These are phyloP conservation scores for Macrotus californicus DNA, from an alignment of 2,113 vertebrate genomes.

Conservation along the genomic window DNA sequence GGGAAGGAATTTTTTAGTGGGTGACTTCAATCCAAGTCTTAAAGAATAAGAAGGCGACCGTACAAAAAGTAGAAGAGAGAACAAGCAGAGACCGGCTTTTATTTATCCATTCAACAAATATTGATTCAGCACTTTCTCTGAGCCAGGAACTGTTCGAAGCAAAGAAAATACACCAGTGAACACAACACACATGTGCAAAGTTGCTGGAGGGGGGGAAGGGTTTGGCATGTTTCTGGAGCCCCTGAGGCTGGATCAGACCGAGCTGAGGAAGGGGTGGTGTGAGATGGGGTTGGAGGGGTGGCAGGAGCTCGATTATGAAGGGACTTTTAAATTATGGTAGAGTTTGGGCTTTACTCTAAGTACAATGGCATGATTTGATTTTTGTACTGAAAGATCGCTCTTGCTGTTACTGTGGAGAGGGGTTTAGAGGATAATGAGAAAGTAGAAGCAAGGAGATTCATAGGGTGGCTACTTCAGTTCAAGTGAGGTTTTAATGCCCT, in stretches of 20 bases:
- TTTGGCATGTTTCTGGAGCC: background rate
- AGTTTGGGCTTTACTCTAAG: background rate
- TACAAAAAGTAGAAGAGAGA: background rate
- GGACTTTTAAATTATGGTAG: too few species aligned
- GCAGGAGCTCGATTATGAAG: background rate
- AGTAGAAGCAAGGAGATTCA: background rate
- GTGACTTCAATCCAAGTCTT: background rate
- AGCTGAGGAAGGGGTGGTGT: background rate
- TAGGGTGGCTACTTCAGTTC: too few species aligned
- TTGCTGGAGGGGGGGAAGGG: background rate
- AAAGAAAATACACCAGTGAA: background rate
- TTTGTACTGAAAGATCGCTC: background rate
- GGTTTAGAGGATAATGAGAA: background rate
- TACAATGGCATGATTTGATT: background rate
- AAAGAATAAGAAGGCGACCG: background rate
- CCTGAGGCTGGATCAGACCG: background rate
- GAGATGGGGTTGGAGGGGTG: background rate
- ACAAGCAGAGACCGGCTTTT: background rate
- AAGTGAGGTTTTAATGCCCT: background rate
- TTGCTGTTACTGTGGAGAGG: background rate
- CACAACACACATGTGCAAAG: background rate
- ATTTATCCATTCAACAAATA: conserved; percentile 1
- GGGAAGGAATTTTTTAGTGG: background rate
- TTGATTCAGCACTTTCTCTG: background rate
- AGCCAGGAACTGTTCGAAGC: background rate